Base-by-base conservation (phyloP, 1,140 invertebrate species). In the Lepidurus packardi region DNA sequence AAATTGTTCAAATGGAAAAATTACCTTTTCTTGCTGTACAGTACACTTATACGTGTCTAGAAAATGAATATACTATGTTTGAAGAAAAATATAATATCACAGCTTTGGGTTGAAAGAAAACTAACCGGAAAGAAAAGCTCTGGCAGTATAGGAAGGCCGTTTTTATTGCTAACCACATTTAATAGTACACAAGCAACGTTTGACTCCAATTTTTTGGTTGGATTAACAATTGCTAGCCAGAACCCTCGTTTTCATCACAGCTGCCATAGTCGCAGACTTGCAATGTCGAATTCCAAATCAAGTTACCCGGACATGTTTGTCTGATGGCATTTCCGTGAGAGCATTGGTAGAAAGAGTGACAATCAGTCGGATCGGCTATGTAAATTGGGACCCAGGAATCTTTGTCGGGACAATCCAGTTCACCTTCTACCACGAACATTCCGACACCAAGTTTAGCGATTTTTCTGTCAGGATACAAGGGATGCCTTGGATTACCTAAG, bases 311-410 rank as follows among this genome's bases (percentile, higher is more conserved):
- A 47, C 75, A 77, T 1, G 41, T 77, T 24, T 43, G 44, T 7
- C 47, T 43, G 43, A 43, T n/a, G 9, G 75, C 34, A 3, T 6
- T 8, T 9, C 75, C 75, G 16, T 77, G 2, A 16, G 75, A 77
- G 24, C 75, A 77, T 11, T 41, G 34, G 10, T 53, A 77, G 16
- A 77, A 77, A 1, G 75, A 77, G 43, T 47, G 16, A 47, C 75
- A 77, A 77, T 77, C 75, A 41, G 13, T 45, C 7, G 75, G 75
- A 77, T 77, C 41, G 75, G 16, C 75, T 16, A 42, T n/a, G 42
- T 77, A 77, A 8, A 77, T 43, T 1, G 75, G 24, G 0, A 4
- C 7, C 34, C 43, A 25, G n/a, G 75, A 47, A 44, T 77, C 75
- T 44, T 11, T 7, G 9, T 10, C 41, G 16, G 75, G 75, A 21